Evolutionary conservation across 2,888 invertebrate species (phyloP).

Genomic region (Drosophila mercatorum): DNA sequence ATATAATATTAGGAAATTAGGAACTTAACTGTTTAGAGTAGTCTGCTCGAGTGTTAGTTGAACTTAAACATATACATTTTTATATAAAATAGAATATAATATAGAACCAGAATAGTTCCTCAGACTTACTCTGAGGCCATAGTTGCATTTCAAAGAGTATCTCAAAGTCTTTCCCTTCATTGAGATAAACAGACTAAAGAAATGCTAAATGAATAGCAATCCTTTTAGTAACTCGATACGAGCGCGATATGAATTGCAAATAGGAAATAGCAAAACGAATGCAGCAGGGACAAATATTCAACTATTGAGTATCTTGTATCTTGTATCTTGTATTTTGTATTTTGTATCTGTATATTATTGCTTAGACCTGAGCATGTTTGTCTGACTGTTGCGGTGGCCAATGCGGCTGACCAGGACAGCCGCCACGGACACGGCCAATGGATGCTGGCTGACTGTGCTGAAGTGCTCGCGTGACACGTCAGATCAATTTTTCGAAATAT

Average conservation of each 20-base stretch:
- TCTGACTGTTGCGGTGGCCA: constrained; percentile 12
- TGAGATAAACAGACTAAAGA: not conserved
- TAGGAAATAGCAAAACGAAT: constrained; percentile 8
- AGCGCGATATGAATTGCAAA: constrained; percentile 27
- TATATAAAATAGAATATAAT: too few species aligned
- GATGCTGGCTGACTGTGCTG: constrained; percentile 12
- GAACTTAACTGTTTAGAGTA: too few species aligned
- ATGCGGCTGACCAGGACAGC: constrained; percentile 17
- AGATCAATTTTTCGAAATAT: constrained; percentile 83
- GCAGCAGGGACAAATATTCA: constrained; percentile 32
- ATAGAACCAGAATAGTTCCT: too few species aligned
- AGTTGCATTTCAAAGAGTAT: not conserved
- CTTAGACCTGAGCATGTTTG: not conserved
- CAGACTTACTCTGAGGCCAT: too few species aligned
- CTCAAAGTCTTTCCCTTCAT: not conserved
- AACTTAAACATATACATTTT: too few species aligned
- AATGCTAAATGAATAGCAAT: constrained; percentile 24
- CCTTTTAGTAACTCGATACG: constrained; percentile 29
- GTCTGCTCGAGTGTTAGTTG: too few species aligned
- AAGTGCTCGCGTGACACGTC: constrained; percentile 80
- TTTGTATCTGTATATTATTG: constrained; percentile 10
- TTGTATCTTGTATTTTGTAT: not conserved
- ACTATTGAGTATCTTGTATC: constrained; percentile 26
- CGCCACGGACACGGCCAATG: constrained; percentile 9
- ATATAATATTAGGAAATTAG: too few species aligned